Evolutionary conservation across 2,888 invertebrate genomes (phyloP), one percentile per base, ranked within the genome.

Genomic region (Parnassius mnemosyne): DNA sequence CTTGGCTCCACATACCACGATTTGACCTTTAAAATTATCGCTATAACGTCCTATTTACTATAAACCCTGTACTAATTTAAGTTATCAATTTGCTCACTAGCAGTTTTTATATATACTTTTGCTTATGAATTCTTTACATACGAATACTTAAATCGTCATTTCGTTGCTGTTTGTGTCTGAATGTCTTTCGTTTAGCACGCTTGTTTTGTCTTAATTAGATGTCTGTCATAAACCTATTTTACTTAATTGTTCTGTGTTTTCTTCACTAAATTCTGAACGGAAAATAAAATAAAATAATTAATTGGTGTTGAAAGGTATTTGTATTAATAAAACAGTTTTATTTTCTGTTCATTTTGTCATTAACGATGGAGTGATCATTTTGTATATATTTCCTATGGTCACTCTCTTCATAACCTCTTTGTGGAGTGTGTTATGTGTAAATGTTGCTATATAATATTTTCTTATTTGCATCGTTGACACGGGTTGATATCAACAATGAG

Each of bases 351-450:
- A 2, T 57, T 49, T 5, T 50, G 13, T 49, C 13, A 5, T 1
- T 56, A 41, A 34, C 3, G 42, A 12, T 49, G 44, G 53, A 57
- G 13, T 47, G 34, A 20, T 46, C 53, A 34, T 43, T 55, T 25
- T 50, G 12, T 53, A 49, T 50, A 64, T 51, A 46, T 60, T 60
- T 58, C 65, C 43, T 66, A 55, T 68, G 67, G 65, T 66, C 63
- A 65, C 64, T 68, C 57, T 69, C 50, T 20, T 51, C 41, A 60
- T 65, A 13, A 10, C 11, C 49, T 65, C 53, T 60, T 64, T 83
- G 85, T 87, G 86, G 85, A 77, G 80, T 85, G 87, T 87, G 87
- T 87, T 81, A 75, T 87, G 85, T 87, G 85, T 85, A 78, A 65
- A 69, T 71, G 13, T 51, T 55, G 44, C 12, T 49, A 42, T 58